Evolutionary conservation across 1,140 invertebrate genomes (phyloP), one percentile per base, ranked within the genome.

Genomic region (Lordiphosa mommai): DNA sequence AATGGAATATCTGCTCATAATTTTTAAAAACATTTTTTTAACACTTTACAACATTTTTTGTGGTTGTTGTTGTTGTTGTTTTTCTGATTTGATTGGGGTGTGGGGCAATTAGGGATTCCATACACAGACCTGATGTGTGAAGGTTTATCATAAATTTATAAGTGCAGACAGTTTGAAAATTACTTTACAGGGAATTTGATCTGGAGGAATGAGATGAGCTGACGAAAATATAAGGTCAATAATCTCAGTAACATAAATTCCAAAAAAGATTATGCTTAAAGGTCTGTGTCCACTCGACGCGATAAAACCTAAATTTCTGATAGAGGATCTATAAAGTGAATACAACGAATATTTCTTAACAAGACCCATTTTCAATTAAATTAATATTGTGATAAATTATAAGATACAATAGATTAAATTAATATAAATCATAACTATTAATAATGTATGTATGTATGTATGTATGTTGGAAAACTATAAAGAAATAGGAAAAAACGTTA

Each of bases 131-230:
- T 32, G 23, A 44, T 48, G 76, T 74, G 59, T 59, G 70, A 82
- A 79, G 74, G 74, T 82, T 59, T 61, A 65, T 79, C 74, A 79
- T 79, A 79, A 79, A 79, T 79, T 82, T 66, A 60, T 56, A 49
- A 79, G 65, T 79, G 76, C 76, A 64, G 70, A 79, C 76, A 73
- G 71, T 40, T 60, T 69, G 52, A 61, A 68, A 63, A 67, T 67
- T 63, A 51, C 40, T 46, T 48, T 32, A 44, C 52, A 37, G 7
- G 59, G 9, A 34, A 43, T 37, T 14, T n/a, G n/a, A 12, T 12
- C 27, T 14, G 43, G 29, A 12, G 14, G 23, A 23, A 32, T 36
- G 43, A 32, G 23, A 50, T 66, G 20, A 30, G 32, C 36, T 32
- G 41, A 52, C 44, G 46, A 23, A 52, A 68, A 60, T 58, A 43